Conservation (phyloP, 2,888 invertebrate genomes). For the Odiellus spinosus region DNA sequence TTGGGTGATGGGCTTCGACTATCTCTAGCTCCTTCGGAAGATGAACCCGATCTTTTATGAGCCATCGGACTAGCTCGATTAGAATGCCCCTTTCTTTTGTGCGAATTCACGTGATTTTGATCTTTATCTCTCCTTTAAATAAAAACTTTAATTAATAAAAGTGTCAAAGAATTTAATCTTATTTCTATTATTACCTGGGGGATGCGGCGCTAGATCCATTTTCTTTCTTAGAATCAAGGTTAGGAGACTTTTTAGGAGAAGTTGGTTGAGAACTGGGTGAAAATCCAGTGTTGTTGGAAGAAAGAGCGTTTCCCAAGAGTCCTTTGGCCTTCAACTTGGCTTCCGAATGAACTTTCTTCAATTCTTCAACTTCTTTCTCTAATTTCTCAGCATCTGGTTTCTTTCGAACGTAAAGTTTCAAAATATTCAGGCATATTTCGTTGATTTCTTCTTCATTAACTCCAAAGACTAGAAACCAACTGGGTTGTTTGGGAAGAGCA, state of each 20-base stretch:
- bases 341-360: slow-evolving; percentile 52
- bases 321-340: slow-evolving; percentile 32
- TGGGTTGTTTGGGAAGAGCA: slow-evolving; percentile 66
- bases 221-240: slow-evolving; percentile 12
- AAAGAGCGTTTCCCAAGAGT: slow-evolving; percentile 1
- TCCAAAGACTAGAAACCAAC: slow-evolving; percentile 78
- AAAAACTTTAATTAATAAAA: background rate
- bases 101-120: slow-evolving; percentile 3
- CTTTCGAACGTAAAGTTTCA: slow-evolving; percentile 63
- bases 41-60: slow-evolving; percentile 8
- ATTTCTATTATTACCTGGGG: too few relatives aligned
- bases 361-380: slow-evolving; percentile 54
- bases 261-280: slow-evolving; percentile 12
- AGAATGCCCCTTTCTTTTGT: slow-evolving; percentile 8
- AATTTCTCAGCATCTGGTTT: slow-evolving; percentile 58
- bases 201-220: background rate
- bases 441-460: slow-evolving; percentile 65
- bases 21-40: slow-evolving; percentile 8
- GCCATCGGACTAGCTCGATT: slow-evolving; percentile 8
- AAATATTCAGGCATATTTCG: slow-evolving; percentile 63
- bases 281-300: slow-evolving; percentile 5
- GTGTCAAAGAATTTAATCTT: background rate
- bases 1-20: slow-evolving; percentile 12
- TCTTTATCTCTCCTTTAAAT: slow-evolving; percentile 5
- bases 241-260: slow-evolving; percentile 12